phyloP scores from a whole-genome alignment of 30 jellyfish, hydroid and myxozoan species.

The Sanderia malayensis region DNA sequence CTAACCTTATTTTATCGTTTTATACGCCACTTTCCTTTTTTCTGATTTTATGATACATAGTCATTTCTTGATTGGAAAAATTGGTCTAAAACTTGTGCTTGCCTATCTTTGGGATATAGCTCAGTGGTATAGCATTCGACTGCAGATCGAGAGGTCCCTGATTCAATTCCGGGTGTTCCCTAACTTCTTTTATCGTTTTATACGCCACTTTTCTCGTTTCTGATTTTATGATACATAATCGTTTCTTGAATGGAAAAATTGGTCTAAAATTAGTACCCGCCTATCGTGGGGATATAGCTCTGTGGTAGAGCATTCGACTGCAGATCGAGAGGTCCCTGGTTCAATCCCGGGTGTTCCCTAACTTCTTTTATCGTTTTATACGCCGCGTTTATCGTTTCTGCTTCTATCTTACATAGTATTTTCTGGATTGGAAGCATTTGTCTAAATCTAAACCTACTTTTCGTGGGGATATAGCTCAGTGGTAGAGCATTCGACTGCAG shows the following conservation, averaged over 20 bases:
- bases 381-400: not conserved
- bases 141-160: too few relatives aligned
- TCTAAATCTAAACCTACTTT: not conserved
- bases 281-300: too few relatives aligned
- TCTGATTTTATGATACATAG: not conserved
- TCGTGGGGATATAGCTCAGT: constrained; percentile 18
- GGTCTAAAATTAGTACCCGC: too few relatives aligned
- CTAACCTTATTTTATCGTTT: not conserved
- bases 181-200: too few relatives aligned
- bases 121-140: constrained; percentile 24
- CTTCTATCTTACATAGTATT: not conserved
- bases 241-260: too few relatives aligned
- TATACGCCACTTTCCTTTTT: not conserved
- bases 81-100: not conserved
- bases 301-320: too few relatives aligned
- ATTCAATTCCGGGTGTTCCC: too few relatives aligned
- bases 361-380: not conserved
- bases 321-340: constrained; percentile 28
- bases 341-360: constrained; percentile 22
- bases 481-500: constrained; percentile 26
- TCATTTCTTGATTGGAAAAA: not conserved
- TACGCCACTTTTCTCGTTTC: too few relatives aligned
- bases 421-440: too few relatives aligned
- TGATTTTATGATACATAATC: too few relatives aligned
- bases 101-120: constrained; percentile 4